These are phyloP conservation scores for Akabosia matsudoensis DNA, from an alignment of 1,140 invertebrate species.

Conservation along the genomic window DNA sequence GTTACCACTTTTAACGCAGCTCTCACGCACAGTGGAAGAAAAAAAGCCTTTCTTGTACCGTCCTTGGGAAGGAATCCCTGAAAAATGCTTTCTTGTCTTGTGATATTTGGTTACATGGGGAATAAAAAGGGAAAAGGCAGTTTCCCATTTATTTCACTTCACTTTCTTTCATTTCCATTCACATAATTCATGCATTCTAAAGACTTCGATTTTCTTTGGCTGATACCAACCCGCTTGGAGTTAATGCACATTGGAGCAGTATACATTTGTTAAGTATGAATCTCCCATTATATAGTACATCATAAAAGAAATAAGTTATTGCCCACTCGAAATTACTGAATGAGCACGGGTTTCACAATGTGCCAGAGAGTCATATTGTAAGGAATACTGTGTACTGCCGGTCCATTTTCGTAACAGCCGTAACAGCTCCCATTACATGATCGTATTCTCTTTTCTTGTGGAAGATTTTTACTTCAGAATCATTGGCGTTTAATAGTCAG, in stretches of 20 bases:
- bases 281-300: too few relatives aligned
- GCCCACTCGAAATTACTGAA: too few relatives aligned
- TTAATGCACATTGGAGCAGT: too few relatives aligned
- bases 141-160: constrained; percentile 16
- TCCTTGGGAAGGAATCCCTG: neutral
- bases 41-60: neutral
- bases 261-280: too few relatives aligned
- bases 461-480: constrained; percentile 6
- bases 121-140: neutral
- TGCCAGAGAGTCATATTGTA: too few relatives aligned
- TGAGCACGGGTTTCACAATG: too few relatives aligned
- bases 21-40: too few relatives aligned
- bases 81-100: neutral
- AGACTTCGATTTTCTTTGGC: neutral
- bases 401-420: neutral
- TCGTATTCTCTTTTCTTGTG: neutral
- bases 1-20: too few relatives aligned
- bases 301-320: too few relatives aligned
- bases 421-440: neutral
- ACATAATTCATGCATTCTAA: constrained; percentile 14
- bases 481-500: too few relatives aligned
- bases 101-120: neutral
- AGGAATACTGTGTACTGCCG: neutral
- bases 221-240: too few relatives aligned
- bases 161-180: constrained; percentile 11